Evolutionary conservation across 2,888 invertebrate genomes (phyloP), one percentile per base, ranked within the genome.

Genomic region (Cryptus viduatorius): DNA sequence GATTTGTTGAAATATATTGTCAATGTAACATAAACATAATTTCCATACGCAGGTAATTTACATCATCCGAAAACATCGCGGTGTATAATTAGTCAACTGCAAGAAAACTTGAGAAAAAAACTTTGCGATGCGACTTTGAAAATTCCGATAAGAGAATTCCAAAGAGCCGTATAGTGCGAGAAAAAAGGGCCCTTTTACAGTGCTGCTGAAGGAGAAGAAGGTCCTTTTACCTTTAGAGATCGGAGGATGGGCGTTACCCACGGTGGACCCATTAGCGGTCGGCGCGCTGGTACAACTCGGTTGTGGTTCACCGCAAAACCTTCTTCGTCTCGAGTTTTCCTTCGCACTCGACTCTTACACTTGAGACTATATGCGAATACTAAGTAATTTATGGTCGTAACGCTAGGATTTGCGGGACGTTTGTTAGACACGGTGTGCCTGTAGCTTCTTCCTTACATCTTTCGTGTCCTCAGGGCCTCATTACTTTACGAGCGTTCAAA

Each of bases 311-410:
- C 91, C 92, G 89, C 92, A 91, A 91, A 88, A 82, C 72, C 79
- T 79, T 79, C 61, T 24, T 24, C 24, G 24, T 24, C 65, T 44
- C 56, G 77, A 59, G 37, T 14, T 73, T 29, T 79, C 78, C 82
- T 79, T 76, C 48, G 73, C 72, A 83, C 75, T 84, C 78, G 73
- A 64, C 75, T 73, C 61, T n/a, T 61, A 19, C 67, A 78, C 37
- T 37, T 8, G 71, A 76, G 61, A 79, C 75, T 64, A 31, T 53
- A 48, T 86, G 80, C 79, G 83, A 88, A 89, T 89, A 85, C 88
- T 88, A 89, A 90, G 89, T 90, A 91, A 92, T 91, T 92, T 92
- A 91, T 90, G 90, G 88, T 85, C 82, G 77, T 80, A 76, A 69
- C 80, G 75, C 79, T 53, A 86, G 82, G 88, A 84, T 88, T 88